These are phyloP conservation scores for Amphibalanus amphitrite DNA, from an alignment of 1,140 invertebrate genomes.

Conservation along the genomic window DNA sequence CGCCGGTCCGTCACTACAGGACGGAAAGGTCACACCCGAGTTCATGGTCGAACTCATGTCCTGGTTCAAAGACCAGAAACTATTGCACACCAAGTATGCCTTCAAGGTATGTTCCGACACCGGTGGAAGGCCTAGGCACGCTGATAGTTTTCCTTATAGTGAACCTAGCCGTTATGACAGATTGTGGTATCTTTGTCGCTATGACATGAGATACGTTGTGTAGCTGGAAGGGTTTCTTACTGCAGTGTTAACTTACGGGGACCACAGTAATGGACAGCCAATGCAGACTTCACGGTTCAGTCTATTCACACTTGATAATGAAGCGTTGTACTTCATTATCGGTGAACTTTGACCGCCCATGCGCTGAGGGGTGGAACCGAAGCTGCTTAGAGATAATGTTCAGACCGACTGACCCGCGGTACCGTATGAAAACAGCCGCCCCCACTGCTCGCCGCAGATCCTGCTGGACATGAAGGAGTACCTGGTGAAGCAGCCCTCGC, in stretches of 20 bases:
- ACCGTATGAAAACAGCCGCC: not conserved
- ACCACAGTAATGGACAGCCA: too few species aligned
- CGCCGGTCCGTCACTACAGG: conserved; percentile 69
- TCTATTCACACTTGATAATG: too few species aligned
- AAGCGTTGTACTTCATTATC: conserved; percentile 5
- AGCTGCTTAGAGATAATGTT: not conserved
- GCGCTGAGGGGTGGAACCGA: not conserved
- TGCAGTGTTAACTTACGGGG: too few species aligned
- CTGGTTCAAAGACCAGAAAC: conserved; percentile 79
- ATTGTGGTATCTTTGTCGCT: too few species aligned
- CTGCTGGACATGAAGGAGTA: conserved; percentile 73
- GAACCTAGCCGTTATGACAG: too few species aligned
- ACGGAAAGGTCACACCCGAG: conserved; percentile 39
- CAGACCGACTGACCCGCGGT: not conserved
- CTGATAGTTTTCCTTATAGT: too few species aligned
- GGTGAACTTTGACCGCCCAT: not conserved
- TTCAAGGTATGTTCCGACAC: conserved; percentile 52
- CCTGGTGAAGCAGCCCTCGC: conserved; percentile 64
- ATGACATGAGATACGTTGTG: not conserved
- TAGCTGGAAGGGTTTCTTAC: too few species aligned
- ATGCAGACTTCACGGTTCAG: too few species aligned
- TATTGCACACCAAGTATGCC: conserved; percentile 90
- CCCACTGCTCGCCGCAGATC: conserved; percentile 45
- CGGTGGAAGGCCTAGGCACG: too few species aligned
- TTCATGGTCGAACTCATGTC: conserved; percentile 65